Percentiles rank a stretch among this genome's conserved stretches.
These are phyloP conservation scores for Elanoides forficatus DNA, from an alignment of 2,113 vertebrate genomes.

Conservation along the genomic window DNA sequence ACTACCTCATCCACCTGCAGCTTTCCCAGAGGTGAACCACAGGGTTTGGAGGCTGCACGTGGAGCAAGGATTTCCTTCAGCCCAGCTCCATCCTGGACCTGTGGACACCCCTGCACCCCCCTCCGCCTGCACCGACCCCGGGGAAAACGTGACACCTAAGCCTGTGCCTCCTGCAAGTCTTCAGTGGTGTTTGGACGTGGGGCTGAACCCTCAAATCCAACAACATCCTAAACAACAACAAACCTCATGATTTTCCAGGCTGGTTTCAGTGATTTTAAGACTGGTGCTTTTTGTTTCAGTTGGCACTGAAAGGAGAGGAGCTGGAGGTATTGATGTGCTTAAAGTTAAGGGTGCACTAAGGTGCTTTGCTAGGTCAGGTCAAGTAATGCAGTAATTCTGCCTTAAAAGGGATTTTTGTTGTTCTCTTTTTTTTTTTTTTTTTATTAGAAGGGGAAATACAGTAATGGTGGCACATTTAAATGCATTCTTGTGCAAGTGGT, in stretches of 20 bases:
- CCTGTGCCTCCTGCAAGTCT: not conserved
- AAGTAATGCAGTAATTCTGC: not conserved
- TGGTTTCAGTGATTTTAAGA: not conserved
- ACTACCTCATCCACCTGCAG: not conserved
- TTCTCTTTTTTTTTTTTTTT: not conserved
- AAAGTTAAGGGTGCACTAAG: not conserved
- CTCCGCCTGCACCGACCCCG: fast-evolving
- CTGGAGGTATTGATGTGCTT: not conserved
- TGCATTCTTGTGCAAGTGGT: not conserved
- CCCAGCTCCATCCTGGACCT: not conserved
- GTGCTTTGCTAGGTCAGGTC: not conserved
- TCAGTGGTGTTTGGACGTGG: fast-evolving
- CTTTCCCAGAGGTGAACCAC: not conserved
- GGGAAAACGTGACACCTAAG: no score
- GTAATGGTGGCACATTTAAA: not conserved
- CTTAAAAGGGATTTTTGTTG: not conserved
- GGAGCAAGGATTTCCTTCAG: not conserved
- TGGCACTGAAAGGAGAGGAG: not conserved
- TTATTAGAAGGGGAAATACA: not conserved
- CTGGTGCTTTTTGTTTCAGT: not conserved
- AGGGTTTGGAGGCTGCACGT: not conserved
- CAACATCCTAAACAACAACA: not conserved
- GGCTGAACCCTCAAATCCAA: not conserved
- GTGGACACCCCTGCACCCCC: not conserved
- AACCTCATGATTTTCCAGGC: not conserved